Conservation (phyloP, 2,113 vertebrate species). For the Gyps fulvus region DNA sequence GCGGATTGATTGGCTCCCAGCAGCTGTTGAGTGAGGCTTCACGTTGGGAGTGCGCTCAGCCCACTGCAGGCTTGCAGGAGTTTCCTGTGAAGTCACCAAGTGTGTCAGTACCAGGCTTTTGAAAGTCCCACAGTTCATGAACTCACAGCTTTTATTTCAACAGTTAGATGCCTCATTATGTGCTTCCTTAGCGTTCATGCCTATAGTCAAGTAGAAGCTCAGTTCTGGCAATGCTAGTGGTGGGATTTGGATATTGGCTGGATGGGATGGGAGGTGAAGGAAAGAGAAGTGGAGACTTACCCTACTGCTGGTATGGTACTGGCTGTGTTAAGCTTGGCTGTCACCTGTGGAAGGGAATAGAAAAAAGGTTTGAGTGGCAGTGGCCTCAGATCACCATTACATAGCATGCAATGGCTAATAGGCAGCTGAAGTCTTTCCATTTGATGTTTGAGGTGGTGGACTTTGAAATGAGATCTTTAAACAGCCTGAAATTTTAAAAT, state of each 20-base stretch:
- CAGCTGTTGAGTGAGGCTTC: neutral
- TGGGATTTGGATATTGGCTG: neutral
- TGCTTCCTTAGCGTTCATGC: neutral
- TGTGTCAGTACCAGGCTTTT: neutral
- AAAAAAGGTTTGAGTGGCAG: neutral
- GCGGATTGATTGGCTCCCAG: neutral
- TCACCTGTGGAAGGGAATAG: neutral
- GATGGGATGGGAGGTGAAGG: neutral
- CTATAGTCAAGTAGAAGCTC: neutral
- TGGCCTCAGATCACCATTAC: neutral
- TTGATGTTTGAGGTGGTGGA: neutral
- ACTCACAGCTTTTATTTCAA: neutral
- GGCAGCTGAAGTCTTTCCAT: neutral
- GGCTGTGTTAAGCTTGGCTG: neutral
- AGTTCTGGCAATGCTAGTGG: neutral
- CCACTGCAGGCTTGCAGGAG: neutral
- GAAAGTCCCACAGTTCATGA: neutral
- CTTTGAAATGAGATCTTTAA: neutral
- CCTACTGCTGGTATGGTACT: neutral
- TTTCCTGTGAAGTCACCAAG: neutral
- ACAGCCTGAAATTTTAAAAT: neutral
- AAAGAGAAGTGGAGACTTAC: neutral
- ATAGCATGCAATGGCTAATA: neutral
- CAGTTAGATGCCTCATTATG: neutral
- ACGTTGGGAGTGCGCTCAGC: neutral